phyloP scores from a whole-genome alignment of 2,797 vertebrate species.

The Geotrypetes seraphini region DNA sequence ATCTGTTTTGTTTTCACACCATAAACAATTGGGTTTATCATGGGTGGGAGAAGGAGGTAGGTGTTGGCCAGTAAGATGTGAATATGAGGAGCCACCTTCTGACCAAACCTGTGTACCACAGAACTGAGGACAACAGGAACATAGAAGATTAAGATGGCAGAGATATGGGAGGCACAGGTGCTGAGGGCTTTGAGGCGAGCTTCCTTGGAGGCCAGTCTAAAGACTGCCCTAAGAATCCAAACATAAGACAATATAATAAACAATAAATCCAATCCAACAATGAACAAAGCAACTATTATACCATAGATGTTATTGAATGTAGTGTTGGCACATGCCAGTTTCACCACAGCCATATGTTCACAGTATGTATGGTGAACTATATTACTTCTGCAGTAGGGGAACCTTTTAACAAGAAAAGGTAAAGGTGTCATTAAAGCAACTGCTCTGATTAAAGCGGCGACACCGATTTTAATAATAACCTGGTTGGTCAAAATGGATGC shows the following conservation, averaged over 20 bases:
- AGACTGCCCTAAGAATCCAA: conserved; percentile 11
- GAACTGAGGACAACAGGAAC: conserved; percentile 12
- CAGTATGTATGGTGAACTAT: conserved; percentile 41
- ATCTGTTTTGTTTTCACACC: conserved; percentile 31
- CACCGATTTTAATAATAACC: conserved; percentile 13
- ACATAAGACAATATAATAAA: conserved; percentile 16
- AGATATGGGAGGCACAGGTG: conserved; percentile 26
- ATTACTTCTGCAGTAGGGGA: conserved; percentile 32
- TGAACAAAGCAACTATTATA: conserved; percentile 23
- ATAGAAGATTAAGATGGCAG: conserved; percentile 13
- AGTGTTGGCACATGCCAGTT: conserved; percentile 40
- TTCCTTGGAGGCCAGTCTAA: conserved; percentile 12
- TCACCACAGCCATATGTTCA: conserved; percentile 50
- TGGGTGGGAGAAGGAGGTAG: conserved; percentile 17
- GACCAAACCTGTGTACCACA: conserved; percentile 13
- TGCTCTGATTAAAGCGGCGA: conserved; percentile 18
- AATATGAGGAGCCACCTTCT: neutral
- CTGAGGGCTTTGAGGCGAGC: conserved; percentile 21
- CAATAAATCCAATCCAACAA: conserved; percentile 21
- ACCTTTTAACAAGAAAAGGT: conserved; percentile 27
- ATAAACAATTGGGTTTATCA: conserved; percentile 29
- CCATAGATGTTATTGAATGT: conserved; percentile 46
- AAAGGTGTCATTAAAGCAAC: conserved; percentile 19
- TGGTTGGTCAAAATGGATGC: neutral
- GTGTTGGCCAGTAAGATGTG: conserved; percentile 21